phyloP scores from a whole-genome alignment of 2,888 invertebrate species.

The Eustalomyia histrio region DNA sequence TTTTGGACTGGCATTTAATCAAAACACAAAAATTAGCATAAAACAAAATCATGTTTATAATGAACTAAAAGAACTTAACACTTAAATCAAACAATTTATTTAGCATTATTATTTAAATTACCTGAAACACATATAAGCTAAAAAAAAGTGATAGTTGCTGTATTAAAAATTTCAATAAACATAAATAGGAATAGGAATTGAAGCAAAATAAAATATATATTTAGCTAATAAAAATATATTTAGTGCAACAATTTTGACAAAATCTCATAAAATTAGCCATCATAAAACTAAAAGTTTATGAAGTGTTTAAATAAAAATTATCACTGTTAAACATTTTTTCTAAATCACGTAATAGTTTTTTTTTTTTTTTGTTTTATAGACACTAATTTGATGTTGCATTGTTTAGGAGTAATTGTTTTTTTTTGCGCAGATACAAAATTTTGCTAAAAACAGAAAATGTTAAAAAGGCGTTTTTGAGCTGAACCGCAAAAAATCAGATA shows the following conservation, averaged over 20 bases:
- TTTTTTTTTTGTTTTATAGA: conserved; percentile 7
- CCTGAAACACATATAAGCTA: background rate
- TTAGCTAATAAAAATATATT: background rate
- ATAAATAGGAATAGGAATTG: background rate
- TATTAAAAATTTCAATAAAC: conserved; percentile 9
- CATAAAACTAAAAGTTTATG: conserved; percentile 14
- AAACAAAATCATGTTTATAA: background rate
- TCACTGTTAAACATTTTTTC: background rate
- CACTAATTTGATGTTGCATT: conserved; percentile 50
- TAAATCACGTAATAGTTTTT: conserved; percentile 40
- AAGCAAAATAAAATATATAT: background rate
- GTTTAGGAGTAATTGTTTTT: conserved; percentile 27
- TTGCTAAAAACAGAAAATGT: conserved; percentile 5
- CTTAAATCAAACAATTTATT: background rate
- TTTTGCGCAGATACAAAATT: background rate
- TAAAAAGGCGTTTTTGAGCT: conserved; percentile 31
- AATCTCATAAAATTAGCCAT: conserved; percentile 31
- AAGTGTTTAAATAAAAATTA: conserved; percentile 30
- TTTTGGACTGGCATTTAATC: conserved; percentile 2
- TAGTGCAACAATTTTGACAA: background rate
- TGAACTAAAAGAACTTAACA: background rate
- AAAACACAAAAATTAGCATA: background rate
- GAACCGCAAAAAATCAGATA: background rate
- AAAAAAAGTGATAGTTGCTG: conserved; percentile 36
- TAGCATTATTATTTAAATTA: background rate